Evolutionary conservation across 2,888 invertebrate genomes (phyloP), one percentile per base, ranked within the genome.

Genomic region (Brachypalpus laphriformis): DNA sequence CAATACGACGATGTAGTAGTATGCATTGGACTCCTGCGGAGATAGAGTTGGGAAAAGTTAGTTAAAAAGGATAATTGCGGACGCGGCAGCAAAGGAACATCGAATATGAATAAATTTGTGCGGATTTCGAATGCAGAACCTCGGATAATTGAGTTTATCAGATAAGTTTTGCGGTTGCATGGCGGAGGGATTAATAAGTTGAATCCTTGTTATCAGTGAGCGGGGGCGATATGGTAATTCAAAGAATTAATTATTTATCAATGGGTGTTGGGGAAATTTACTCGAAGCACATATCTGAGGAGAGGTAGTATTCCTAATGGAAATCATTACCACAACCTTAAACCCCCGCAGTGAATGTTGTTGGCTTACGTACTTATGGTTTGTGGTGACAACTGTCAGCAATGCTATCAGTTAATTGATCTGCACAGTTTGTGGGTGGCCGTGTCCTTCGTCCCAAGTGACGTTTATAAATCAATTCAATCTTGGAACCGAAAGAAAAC

Each of bases 1-100:
- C 56, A 92, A 90, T 18, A 91, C 88, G 4, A 91, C 87, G 31
- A 89, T 85, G 83, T 90, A 88, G 82, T 91, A 91, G 70, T 88
- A 83, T 6, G 88, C 88, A 59, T 89, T 88, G 40, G 88, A 81
- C 20, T 87, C 80, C 91, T 90, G 88, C 20, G 25, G 9, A 20
- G 14, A 37, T n/a, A n/a, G n/a, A n/a, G n/a, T 16, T 45, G 40
- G 54, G 0, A 40, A 42, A 65, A 63, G 31, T 65, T 45, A 59
- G 16, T 25, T n/a, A 31, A 16, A 51, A 63, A 59, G 56, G 57
- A 71, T 31, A 20, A 16, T n/a, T 31, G 2, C 47, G 40, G 40
- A 14, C 40, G 14, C 4, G 14, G 37, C 3, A 51, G 20, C 14
- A 8, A 63, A 14, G 3, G 34, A 11, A 11, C 4, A 7, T n/a